phyloP scores from a whole-genome alignment of 2,797 vertebrate genomes.

The Typhlichthys subterraneus region DNA sequence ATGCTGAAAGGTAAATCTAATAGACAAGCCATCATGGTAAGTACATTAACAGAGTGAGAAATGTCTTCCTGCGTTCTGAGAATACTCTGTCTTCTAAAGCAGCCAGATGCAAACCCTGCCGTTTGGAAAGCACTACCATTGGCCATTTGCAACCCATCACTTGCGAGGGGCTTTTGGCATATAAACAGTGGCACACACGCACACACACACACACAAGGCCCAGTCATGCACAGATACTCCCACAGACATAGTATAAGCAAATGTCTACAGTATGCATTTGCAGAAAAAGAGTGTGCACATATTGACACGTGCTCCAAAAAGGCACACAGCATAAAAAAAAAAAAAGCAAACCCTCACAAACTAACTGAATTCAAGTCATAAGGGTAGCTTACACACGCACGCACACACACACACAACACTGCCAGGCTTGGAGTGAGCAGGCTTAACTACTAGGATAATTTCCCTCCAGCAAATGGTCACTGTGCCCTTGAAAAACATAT shows the following conservation, averaged over 20 bases:
- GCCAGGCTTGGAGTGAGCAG: constrained; percentile 70
- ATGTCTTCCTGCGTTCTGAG: constrained; percentile 69
- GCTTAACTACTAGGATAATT: constrained; percentile 80
- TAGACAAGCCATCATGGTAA: constrained; percentile 77
- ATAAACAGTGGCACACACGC: constrained; percentile 27
- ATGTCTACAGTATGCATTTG: background rate
- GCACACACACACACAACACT: constrained; percentile 42
- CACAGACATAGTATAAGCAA: background rate
- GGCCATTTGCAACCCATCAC: constrained; percentile 73
- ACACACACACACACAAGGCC: constrained; percentile 30
- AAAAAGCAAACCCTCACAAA: background rate
- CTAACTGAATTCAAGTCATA: constrained; percentile 23
- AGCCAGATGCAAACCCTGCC: constrained; percentile 58
- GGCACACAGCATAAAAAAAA: background rate
- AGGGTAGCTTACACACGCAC: constrained; percentile 26
- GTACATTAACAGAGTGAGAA: constrained; percentile 72
- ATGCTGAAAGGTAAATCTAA: constrained; percentile 74
- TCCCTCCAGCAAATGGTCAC: constrained; percentile 81
- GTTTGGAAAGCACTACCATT: constrained; percentile 66
- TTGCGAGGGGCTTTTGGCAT: constrained; percentile 75
- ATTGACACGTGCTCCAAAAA: constrained; percentile 19
- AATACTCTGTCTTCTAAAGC: constrained; percentile 69
- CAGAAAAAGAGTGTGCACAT: background rate
- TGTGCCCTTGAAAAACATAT: constrained; percentile 85
- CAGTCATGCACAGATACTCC: background rate